Percentiles rank a stretch among this genome's conserved stretches.
These are phyloP conservation scores for Hydra vulgaris DNA, from an alignment of 30 jellyfish, hydroid and myxozoan species.

Conservation along the genomic window DNA sequence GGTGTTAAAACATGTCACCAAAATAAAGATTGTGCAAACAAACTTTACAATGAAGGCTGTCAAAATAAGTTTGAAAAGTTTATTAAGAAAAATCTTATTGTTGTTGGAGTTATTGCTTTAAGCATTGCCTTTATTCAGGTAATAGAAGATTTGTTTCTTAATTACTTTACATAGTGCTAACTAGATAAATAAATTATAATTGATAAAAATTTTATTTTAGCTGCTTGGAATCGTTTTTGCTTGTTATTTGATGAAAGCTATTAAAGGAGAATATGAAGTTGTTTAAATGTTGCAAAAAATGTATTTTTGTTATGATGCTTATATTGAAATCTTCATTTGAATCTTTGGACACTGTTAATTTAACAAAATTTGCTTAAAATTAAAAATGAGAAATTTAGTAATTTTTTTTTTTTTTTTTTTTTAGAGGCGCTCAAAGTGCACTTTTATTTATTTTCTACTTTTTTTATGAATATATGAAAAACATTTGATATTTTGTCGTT, in stretches of 20 bases:
- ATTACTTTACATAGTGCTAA: neutral
- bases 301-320: neutral
- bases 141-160: neutral
- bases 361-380: neutral
- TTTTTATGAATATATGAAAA: too few relatives aligned
- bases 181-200: neutral
- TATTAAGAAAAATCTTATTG: conserved; percentile 55
- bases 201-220: conserved; percentile 10
- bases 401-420: too few relatives aligned
- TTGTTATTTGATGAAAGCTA: conserved; percentile 64
- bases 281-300: conserved; percentile 35
- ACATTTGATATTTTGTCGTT: too few relatives aligned
- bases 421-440: too few relatives aligned
- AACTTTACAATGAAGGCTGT: conserved; percentile 61
- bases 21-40: conserved; percentile 1
- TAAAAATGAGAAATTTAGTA: too few relatives aligned
- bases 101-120: conserved; percentile 86
- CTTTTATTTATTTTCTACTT: too few relatives aligned
- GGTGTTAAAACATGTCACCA: conserved; percentile 17
- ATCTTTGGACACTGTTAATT: neutral
- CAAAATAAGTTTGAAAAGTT: conserved; percentile 52
- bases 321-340: neutral
- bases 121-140: conserved; percentile 88
- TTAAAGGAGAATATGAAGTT: conserved; percentile 93
- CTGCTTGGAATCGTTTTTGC: conserved; percentile 95